Conservation (phyloP, 2,113 vertebrate species). For the Machaerirhynchus nigripectus region DNA sequence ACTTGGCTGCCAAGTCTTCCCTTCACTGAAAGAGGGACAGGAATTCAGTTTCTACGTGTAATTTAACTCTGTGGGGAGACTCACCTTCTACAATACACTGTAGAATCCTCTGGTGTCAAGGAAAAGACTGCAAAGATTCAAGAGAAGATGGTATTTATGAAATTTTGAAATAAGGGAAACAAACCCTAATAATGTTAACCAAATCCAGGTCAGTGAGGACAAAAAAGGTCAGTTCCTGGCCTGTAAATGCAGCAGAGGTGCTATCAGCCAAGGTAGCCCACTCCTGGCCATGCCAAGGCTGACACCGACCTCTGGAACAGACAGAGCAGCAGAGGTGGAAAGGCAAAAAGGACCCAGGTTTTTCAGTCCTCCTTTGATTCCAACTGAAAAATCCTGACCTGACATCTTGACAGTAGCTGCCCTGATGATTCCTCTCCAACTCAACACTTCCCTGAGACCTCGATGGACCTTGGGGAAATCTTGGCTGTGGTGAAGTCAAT, state of each 20-base stretch:
- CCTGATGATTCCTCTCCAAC: not conserved
- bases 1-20: not conserved
- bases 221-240: not conserved
- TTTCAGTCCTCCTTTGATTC: not conserved
- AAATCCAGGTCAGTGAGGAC: not conserved
- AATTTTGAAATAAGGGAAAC: not conserved
- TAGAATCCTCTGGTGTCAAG: not conserved
- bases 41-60: not conserved
- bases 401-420: not conserved
- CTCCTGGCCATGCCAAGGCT: not conserved
- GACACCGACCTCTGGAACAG: not conserved
- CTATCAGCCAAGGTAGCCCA: not conserved
- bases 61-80: not conserved
- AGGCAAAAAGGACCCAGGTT: not conserved
- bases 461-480: not conserved
- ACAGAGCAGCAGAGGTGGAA: not conserved
- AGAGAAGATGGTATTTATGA: not conserved
- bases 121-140: not conserved
- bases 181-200: not conserved
- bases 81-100: not conserved
- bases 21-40: not conserved
- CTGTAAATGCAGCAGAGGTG: not conserved
- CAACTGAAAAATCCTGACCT: not conserved
- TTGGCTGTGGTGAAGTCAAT: not conserved
- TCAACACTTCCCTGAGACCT: not conserved